A percentile compares a stretch with the other conserved stretches of the same genome.
Evolutionary conservation across 2,888 invertebrate genomes (phyloP).

Genomic region (Cryptocephalus moraei): DNA sequence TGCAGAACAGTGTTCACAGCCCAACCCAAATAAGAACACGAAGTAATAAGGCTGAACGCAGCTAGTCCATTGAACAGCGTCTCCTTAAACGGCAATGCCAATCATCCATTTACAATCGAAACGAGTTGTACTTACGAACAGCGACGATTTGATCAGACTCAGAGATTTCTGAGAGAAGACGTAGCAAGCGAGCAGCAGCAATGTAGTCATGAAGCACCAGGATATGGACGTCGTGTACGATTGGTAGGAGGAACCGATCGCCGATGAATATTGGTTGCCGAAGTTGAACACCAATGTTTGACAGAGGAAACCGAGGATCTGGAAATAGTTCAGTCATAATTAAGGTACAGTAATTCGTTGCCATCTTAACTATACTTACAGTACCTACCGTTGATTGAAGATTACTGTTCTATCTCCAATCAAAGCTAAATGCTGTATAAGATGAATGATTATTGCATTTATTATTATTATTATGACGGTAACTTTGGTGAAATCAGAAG

Average conservation of each 20-base stretch:
- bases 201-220: constrained; percentile 68
- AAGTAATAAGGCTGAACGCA: constrained; percentile 66
- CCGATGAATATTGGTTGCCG: constrained; percentile 60
- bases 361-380: too few species aligned
- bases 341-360: too few species aligned
- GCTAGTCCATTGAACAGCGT: constrained; percentile 68
- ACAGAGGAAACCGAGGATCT: constrained; percentile 47
- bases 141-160: constrained; percentile 64
- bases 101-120: not conserved
- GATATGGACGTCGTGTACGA: constrained; percentile 73
- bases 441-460: too few species aligned
- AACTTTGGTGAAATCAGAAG: too few species aligned
- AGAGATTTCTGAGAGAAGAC: constrained; percentile 68
- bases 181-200: constrained; percentile 65
- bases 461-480: too few species aligned
- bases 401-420: too few species aligned
- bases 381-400: too few species aligned
- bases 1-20: constrained; percentile 68
- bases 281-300: constrained; percentile 72
- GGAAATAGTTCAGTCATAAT: too few species aligned
- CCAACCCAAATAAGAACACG: constrained; percentile 71
- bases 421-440: too few species aligned
- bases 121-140: constrained; percentile 58
- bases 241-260: constrained; percentile 69
- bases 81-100: constrained; percentile 51